phyloP scores from a whole-genome alignment of 2,888 invertebrate species.

The Ophioninae sp. region DNA sequence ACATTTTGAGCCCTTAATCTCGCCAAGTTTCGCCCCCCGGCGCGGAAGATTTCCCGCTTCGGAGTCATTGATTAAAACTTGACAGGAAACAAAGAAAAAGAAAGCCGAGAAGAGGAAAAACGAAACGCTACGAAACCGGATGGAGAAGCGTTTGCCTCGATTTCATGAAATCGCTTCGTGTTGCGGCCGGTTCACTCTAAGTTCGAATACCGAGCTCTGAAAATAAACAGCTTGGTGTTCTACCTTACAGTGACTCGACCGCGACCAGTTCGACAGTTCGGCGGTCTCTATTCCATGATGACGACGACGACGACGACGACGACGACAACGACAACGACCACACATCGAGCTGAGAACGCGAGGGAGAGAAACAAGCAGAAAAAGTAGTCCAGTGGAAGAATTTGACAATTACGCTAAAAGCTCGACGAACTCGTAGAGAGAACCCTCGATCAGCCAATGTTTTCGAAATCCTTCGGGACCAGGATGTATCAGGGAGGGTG shows the following conservation, averaged over 20 bases:
- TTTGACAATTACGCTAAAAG: conserved; percentile 23
- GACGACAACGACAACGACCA: not conserved
- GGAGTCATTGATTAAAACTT: conserved; percentile 11
- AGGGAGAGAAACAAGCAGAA: not conserved
- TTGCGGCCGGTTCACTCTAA: conserved; percentile 91
- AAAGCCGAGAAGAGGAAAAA: not conserved
- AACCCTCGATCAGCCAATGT: conserved; percentile 39
- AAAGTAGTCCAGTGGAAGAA: not conserved
- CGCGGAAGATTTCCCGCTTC: not conserved
- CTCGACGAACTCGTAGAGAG: conserved; percentile 7
- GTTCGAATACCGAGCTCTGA: conserved; percentile 95
- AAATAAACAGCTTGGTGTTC: conserved; percentile 93
- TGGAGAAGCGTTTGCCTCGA: conserved; percentile 1
- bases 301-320: not conserved
- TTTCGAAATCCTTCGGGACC: conserved; percentile 39
- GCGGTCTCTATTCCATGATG: not conserved
- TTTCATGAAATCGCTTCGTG: conserved; percentile 59
- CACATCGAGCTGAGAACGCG: not conserved
- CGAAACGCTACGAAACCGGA: conserved; percentile 11
- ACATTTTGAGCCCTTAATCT: not conserved
- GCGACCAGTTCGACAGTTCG: conserved; percentile 70
- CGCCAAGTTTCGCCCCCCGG: not conserved
- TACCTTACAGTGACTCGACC: conserved; percentile 96
- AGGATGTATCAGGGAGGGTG: not conserved
- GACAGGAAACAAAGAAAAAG: not conserved